Base-by-base conservation (phyloP, 2,888 invertebrate genomes). In the Parasteatoda lunata region DNA sequence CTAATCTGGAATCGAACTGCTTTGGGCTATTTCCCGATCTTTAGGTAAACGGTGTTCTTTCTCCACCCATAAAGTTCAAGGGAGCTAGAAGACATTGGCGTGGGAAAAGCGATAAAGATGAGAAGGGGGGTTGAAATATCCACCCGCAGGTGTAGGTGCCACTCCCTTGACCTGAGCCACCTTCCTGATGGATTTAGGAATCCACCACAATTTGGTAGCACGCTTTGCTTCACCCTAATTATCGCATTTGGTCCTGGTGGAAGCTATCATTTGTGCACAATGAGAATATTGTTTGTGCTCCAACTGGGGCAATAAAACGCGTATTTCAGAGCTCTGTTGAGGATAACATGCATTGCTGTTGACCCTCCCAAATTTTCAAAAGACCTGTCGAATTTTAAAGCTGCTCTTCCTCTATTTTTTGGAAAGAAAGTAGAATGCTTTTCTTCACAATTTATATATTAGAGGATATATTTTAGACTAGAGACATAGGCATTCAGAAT, bases 191-290 rank as follows among this genome's bases (percentile, higher is more conserved):
- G 30, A 72, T 72, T 51, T 72, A 54, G 9, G 3, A 49, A 9
- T 30, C 9, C 64, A 49, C 71, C 64, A 70, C 79, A 79, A 70
- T 11, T 79, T 71, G 79, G 83, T 77, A 83, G 83, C 77, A 77
- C 51, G 66, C 64, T 49, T 80, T 80, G 45, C 66, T 64, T 5
- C 54, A 72, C 59, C 59, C 3, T 59, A 59, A 59, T 72, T 72
- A 72, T 54, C 72, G 51, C 30, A 59, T 13, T n/a, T 9, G 59
- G 8, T 59, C 30, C 30, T 30, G 30, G 30, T 30, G 30, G 30
- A 30, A 30, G 30, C 30, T 30, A 30, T 30, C 30, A 30, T 30
- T 30, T 30, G 30, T 30, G 30, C 30, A 30, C 30, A 30, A 30
- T 30, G 30, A 30, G 30, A 30, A 30, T 30, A 30, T 30, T 30